Evolutionary conservation across 2,888 invertebrate species (phyloP), one percentile per base, ranked within the genome.

Genomic region (Tetrapedia diversipes): DNA sequence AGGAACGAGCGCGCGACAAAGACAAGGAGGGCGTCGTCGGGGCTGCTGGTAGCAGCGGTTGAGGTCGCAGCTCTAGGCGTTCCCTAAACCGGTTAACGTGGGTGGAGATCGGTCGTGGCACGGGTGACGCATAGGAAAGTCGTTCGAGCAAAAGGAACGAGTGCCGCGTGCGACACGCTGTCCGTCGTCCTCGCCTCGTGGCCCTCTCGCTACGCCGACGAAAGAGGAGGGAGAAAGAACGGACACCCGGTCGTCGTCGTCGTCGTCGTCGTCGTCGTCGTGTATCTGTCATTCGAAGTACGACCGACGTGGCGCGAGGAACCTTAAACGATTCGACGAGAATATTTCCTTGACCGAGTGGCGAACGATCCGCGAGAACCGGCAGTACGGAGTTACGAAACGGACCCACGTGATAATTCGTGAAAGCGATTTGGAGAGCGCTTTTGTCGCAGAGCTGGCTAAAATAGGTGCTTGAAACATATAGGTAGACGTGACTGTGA

Each of bases 241-340:
- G 65, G 77, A 71, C 79, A 75, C 45, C 74, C 56, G 19, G 47
- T n/a, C n/a, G n/a, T n/a, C n/a, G n/a, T n/a, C n/a, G n/a, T n/a
- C n/a, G n/a, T n/a, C n/a, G n/a, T n/a, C n/a, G n/a, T n/a, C n/a
- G n/a, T n/a, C n/a, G n/a, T n/a, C n/a, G n/a, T n/a, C n/a, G 75
- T 80, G 59, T 73, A 85, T 86, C 85, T 87, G 85, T 88, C 88
- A 88, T 83, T 88, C 86, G 82, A 70, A 72, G 81, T 80, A 82
- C 82, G 77, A 72, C 83, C 84, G 76, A 84, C 83, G 83, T 57
- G 77, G 78, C 77, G 86, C 66, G 77, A 72, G 71, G 81, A 79
- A 81, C 82, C 80, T 79, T 68, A 67, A 56, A 71, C 61, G 66
- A 74, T 57, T 37, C 43, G n/a, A 2, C 32, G 34, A n/a, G 45